These are phyloP conservation scores for Nephrotoma appendiculata DNA, from an alignment of 2,888 invertebrate genomes.

Conservation along the genomic window DNA sequence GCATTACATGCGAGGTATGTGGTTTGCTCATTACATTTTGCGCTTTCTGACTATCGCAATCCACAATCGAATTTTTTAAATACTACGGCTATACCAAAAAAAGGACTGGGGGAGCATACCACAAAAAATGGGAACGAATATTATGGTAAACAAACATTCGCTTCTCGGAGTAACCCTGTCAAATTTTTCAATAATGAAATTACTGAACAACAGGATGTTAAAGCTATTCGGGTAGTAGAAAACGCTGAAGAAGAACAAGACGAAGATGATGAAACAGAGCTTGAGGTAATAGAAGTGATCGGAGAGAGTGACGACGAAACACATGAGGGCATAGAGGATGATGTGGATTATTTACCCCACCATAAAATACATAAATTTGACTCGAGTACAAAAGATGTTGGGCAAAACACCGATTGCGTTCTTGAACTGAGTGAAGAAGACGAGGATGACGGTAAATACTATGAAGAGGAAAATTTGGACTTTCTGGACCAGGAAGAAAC, in stretches of 20 bases:
- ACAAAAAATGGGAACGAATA: neutral
- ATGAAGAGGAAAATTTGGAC: neutral
- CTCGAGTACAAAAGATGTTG: neutral
- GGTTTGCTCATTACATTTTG: neutral
- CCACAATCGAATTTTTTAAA: neutral
- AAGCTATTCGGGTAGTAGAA: neutral
- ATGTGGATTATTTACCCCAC: neutral
- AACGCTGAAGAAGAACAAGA: neutral
- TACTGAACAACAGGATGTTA: neutral
- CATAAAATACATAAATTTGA: neutral
- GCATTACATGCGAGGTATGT: neutral
- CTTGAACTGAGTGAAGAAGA: neutral
- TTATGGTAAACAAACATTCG: neutral
- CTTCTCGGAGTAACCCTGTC: neutral
- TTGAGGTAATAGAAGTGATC: neutral
- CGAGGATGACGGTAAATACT: neutral
- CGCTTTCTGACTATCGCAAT: neutral
- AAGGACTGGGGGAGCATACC: neutral
- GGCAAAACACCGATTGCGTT: neutral
- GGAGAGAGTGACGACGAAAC: too few species aligned
- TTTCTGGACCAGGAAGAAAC: neutral
- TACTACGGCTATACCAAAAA: neutral
- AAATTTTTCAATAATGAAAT: neutral
- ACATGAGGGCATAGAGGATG: neutral
- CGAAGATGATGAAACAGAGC: neutral